Percentiles rank a stretch among this genome's conserved stretches.
Conservation (phyloP, 2,888 invertebrate species). For the Drosophila maculinotata region DNA sequence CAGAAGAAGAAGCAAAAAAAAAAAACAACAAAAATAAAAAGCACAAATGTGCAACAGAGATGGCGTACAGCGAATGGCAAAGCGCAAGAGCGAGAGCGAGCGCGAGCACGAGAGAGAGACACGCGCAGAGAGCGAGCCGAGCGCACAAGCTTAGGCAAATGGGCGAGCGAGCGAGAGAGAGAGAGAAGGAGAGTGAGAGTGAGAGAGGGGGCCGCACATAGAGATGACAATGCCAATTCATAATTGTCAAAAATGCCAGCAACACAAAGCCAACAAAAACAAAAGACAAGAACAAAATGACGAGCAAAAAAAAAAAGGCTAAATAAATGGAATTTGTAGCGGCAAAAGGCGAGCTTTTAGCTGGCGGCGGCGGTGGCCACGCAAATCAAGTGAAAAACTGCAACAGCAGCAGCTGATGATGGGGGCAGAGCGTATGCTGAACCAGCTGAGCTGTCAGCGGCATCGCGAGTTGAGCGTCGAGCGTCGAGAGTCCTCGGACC, state of each 20-base stretch:
- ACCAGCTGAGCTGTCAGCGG: slow-evolving; percentile 36
- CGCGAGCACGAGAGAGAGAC: slow-evolving; percentile 39
- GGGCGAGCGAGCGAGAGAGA: slow-evolving; percentile 18
- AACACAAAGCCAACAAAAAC: slow-evolving; percentile 12
- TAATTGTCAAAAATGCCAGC: slow-evolving; percentile 60
- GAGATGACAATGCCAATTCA: slow-evolving; percentile 69
- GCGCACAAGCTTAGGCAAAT: slow-evolving; percentile 10
- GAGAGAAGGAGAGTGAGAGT: slow-evolving; percentile 10
- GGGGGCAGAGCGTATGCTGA: slow-evolving; percentile 19
- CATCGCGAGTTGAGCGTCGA: slow-evolving; percentile 19
- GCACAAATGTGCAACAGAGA: slow-evolving; percentile 47
- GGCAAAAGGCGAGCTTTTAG: slow-evolving; percentile 27
- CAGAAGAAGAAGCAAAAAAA: slow-evolving; percentile 15
- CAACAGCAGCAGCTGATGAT: slow-evolving; percentile 36
- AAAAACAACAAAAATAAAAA: slow-evolving; percentile 13
- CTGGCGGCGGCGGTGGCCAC: slow-evolving; percentile 41
- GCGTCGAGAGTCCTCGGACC: slow-evolving; percentile 32
- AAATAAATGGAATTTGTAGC: slow-evolving; percentile 33
- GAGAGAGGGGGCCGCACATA: slow-evolving; percentile 14
- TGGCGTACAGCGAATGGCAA: slow-evolving; percentile 33
- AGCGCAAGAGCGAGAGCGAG: slow-evolving; percentile 29
- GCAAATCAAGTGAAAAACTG: slow-evolving; percentile 53
- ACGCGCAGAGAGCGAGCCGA: slow-evolving; percentile 50
- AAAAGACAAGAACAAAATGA: slow-evolving; percentile 3
- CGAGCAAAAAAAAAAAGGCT: slow-evolving; percentile 8